Percentiles rank a stretch among this genome's conserved stretches.
These are phyloP conservation scores for Hephaestus fuliginosus DNA, from an alignment of 2,797 vertebrate species.

Conservation along the genomic window DNA sequence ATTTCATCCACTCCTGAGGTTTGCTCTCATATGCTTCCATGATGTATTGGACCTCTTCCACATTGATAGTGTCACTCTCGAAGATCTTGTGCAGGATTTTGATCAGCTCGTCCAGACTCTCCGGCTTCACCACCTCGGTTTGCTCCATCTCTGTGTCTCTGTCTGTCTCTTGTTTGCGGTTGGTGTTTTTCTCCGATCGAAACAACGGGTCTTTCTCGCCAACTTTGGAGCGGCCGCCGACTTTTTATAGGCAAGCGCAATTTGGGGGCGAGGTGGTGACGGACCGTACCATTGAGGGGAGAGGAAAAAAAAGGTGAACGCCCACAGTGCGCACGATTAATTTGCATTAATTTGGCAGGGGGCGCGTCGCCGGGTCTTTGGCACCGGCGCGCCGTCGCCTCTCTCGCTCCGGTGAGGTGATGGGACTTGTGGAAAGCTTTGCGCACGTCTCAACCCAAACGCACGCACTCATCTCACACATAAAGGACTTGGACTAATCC, in stretches of 20 bases:
- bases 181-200: background rate
- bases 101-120: conserved; percentile 89
- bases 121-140: conserved; percentile 88
- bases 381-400: no score
- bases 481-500: conserved; percentile 76
- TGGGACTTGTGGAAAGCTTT: background rate
- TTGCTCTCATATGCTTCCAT: conserved; percentile 95
- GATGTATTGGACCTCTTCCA: conserved; percentile 92
- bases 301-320: conserved; percentile 32
- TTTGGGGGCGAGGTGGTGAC: conserved; percentile 63
- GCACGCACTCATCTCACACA: conserved; percentile 11
- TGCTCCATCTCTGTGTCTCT: conserved; percentile 84
- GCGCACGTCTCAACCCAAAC: background rate
- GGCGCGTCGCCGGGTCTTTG: background rate
- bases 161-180: background rate
- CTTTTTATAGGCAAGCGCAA: conserved; percentile 74
- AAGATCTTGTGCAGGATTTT: conserved; percentile 90
- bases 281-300: conserved; percentile 80
- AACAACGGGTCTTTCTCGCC: conserved; percentile 8
- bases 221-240: conserved; percentile 32
- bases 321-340: conserved; percentile 16
- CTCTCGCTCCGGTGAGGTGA: fast-evolving
- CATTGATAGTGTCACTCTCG: conserved; percentile 87
- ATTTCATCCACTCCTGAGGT: conserved; percentile 91
- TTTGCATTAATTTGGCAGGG: background rate